Evolutionary conservation across 2,113 vertebrate species (phyloP).

Genomic region (Amphilophus citrinellus): DNA sequence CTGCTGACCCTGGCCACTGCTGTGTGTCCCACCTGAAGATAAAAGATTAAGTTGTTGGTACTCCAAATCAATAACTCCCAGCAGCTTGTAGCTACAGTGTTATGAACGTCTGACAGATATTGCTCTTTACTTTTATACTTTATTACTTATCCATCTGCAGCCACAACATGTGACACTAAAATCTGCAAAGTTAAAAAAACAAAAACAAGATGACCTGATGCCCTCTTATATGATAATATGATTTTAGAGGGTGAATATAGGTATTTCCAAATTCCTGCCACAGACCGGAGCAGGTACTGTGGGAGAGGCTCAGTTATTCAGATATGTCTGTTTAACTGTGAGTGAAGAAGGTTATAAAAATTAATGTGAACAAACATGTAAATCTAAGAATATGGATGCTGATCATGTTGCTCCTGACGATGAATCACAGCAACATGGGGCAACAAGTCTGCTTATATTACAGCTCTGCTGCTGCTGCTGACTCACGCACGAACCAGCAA

Average conservation of each 20-base stretch:
- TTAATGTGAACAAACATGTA: not conserved
- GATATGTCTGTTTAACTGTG: not conserved
- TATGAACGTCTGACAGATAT: not conserved
- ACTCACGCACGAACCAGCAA: not conserved
- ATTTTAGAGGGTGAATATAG: too few relatives aligned
- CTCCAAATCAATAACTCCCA: not conserved
- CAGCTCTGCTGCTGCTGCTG: not conserved
- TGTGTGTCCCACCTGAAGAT: conserved; percentile 19
- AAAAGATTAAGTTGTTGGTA: conserved; percentile 34
- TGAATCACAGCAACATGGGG: not conserved
- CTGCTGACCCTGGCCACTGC: conserved; percentile 22
- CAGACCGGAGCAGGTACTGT: too few relatives aligned
- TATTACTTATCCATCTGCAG: not conserved
- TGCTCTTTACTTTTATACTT: not conserved
- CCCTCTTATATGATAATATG: not conserved
- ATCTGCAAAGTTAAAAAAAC: not conserved
- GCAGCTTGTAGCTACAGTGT: not conserved
- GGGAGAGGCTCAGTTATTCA: too few relatives aligned
- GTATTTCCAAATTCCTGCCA: too few relatives aligned
- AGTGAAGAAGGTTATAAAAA: not conserved
- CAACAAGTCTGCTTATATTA: not conserved
- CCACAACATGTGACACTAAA: not conserved
- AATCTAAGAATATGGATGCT: not conserved
- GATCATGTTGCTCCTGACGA: not conserved
- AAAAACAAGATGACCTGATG: not conserved